Base-by-base conservation (phyloP, 2,797 vertebrate species). In the Thamnophis elegans region DNA sequence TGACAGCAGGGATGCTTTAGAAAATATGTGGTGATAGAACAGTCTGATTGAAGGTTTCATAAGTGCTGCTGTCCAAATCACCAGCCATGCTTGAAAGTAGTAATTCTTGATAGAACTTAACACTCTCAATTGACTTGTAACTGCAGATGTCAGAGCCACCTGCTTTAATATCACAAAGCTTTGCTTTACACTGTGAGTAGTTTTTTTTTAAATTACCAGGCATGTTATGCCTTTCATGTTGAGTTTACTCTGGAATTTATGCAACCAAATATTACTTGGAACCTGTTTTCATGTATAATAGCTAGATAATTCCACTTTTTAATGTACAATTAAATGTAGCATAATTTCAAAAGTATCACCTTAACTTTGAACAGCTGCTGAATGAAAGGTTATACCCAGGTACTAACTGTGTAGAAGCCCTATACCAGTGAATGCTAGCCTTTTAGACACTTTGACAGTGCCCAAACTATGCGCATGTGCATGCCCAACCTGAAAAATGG, bases 31-130 rank as follows among this genome's bases (percentile, higher is more conserved):
- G 91, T 95, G 95, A 95, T 93, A 95, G 96, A 97, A 94, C 88
- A 94, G 89, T 93, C 96, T 96, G 95, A 97, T 96, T 97, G 95
- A 97, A 95, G 95, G 97, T 96, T 97, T 97, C 95, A 94, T 96
- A 96, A 96, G 91, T 96, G 92, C 96, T 96, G 92, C 96, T 97
- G 95, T 97, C 97, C 96, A 95, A 95, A 97, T 97, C 95, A 97
- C 94, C 94, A 97, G 94, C 94, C 96, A 87, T 90, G 91, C 95
- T 96, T 96, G 95, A 96, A 97, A 96, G 88, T 85, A 96, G 96
- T 96, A 95, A 96, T 97, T 97, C 95, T 95, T 95, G 95, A 97
- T 95, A 96, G 94, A 97, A 95, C 53, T 94, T 92, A 93, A 95
- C 92, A 92, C 92, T 96, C 96, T 95, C 94, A 93, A 94, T 95